Conservation (phyloP, 2,797 vertebrate genomes). For the Xerus rutilus region DNA sequence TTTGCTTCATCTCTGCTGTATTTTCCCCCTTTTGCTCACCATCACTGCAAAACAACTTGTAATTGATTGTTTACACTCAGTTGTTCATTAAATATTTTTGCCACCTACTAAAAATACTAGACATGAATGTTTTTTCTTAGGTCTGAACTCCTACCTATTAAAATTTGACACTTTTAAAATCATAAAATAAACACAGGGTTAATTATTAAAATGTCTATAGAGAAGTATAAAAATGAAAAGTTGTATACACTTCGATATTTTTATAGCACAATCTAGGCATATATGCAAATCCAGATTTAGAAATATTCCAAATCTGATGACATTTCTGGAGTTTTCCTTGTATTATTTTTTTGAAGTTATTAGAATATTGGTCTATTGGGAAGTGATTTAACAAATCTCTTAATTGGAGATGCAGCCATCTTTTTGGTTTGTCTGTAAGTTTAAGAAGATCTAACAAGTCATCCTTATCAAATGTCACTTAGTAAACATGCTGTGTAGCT, state of each 20-base stretch:
- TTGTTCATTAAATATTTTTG: conserved; percentile 29
- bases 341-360: neutral
- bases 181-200: neutral
- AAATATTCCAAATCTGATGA: neutral
- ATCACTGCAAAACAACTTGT: neutral
- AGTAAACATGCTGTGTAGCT: neutral
- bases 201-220: conserved; percentile 4
- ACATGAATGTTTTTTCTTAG: neutral
- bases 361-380: neutral
- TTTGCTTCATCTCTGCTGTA: neutral
- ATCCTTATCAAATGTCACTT: neutral
- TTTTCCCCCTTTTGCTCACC: neutral
- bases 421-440: neutral
- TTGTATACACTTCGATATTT: neutral
- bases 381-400: neutral
- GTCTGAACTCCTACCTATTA: neutral
- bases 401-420: neutral
- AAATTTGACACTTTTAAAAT: conserved; percentile 16
- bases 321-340: neutral
- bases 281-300: neutral
- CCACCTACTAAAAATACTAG: neutral
- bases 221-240: neutral
- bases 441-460: neutral
- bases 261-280: neutral
- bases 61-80: neutral